Conservation (phyloP, 2,113 vertebrate species). For the Aspidoscelis tigris region DNA sequence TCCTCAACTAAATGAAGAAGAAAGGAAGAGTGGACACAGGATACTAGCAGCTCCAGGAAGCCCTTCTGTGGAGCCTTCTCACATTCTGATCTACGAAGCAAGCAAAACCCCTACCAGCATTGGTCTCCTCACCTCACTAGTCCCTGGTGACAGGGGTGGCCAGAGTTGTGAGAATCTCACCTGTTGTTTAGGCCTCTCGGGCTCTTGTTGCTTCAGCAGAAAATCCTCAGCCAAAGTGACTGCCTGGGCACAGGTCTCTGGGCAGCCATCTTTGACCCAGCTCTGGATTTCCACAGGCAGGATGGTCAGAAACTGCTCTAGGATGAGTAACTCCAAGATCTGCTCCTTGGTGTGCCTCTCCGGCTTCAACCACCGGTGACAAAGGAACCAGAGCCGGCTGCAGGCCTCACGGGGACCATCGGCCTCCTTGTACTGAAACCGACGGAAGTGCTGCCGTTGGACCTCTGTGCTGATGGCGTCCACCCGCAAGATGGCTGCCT, state of each 20-base stretch:
- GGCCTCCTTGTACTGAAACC: conserved; percentile 56
- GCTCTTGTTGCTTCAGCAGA: conserved; percentile 59
- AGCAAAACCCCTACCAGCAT: no score
- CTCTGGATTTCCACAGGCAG: conserved; percentile 45
- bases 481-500: conserved; percentile 47
- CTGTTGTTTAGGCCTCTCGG: conserved; percentile 35
- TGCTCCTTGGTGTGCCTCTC: conserved; percentile 68
- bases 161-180: conserved; percentile 32
- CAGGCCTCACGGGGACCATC: conserved; percentile 64
- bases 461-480: conserved; percentile 45
- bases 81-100: no score
- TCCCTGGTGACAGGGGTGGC: not conserved
- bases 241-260: conserved; percentile 58
- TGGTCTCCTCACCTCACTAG: no score
- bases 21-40: no score
- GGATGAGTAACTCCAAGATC: conserved; percentile 67
- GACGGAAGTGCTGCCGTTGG: conserved; percentile 63
- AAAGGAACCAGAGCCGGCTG: conserved; percentile 72
- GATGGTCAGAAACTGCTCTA: conserved; percentile 68
- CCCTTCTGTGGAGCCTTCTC: no score
- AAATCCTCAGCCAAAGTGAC: conserved; percentile 65
- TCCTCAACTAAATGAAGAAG: no score
- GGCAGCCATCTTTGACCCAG: conserved; percentile 50
- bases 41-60: no score
- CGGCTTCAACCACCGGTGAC: conserved; percentile 66